These are phyloP conservation scores for Halcyon malimbica DNA, from an alignment of 2,113 vertebrate genomes.

Conservation along the genomic window DNA sequence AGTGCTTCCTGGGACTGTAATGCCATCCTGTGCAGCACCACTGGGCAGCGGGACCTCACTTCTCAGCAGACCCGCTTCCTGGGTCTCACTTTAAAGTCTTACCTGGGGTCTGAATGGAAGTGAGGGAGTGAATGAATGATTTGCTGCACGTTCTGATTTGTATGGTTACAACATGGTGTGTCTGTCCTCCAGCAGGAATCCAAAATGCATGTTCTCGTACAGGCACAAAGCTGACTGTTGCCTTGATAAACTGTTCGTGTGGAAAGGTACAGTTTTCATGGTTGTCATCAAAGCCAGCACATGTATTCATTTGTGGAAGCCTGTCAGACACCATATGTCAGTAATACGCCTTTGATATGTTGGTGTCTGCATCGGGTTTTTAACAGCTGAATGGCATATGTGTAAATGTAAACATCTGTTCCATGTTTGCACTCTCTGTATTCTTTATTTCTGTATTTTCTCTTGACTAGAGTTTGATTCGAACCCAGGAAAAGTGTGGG, in stretches of 20 bases:
- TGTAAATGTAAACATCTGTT: conserved; percentile 22
- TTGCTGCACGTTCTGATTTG: background rate
- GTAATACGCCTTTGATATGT: conserved; percentile 25
- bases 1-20: background rate
- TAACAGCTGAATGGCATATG: background rate
- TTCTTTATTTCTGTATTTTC: background rate
- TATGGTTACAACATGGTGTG: background rate
- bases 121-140: background rate
- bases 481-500: background rate
- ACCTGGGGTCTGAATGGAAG: background rate
- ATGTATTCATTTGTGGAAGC: background rate
- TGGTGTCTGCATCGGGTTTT: background rate
- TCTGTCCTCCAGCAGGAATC: background rate
- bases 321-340: conserved; percentile 37
- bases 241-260: background rate
- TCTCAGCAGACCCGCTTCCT: background rate
- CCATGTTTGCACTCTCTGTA: background rate
- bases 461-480: background rate
- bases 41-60: background rate
- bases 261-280: background rate
- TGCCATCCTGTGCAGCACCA: fast-evolving
- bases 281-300: background rate
- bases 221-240: background rate
- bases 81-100: background rate
- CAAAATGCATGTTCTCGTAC: background rate